A percentile compares a stretch with the other conserved stretches of the same genome.
These are phyloP conservation scores for Phocides pigmalion DNA, from an alignment of 1,140 invertebrate species.

Conservation along the genomic window DNA sequence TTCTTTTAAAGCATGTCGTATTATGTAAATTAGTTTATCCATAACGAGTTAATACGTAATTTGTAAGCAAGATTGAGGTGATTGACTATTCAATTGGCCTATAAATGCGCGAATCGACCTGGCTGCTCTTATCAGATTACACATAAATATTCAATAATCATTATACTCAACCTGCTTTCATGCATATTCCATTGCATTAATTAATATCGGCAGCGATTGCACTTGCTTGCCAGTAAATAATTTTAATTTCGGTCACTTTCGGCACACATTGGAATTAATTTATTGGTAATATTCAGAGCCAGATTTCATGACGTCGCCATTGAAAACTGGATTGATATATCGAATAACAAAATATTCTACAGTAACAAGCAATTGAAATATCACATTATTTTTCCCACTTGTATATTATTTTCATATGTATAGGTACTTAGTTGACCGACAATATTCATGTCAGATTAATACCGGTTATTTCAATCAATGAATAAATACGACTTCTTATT, in stretches of 20 bases:
- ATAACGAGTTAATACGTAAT: conserved; percentile 26
- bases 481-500: no score
- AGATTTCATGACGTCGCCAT: not conserved
- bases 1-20: conserved; percentile 15
- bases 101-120: conserved; percentile 30
- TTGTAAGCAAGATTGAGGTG: conserved; percentile 33
- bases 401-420: no score
- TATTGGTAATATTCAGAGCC: not conserved
- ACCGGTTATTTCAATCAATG: no score
- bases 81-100: conserved; percentile 36
- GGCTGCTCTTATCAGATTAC: conserved; percentile 36
- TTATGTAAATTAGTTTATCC: conserved; percentile 27
- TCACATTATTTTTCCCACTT: not conserved
- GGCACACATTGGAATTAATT: conserved; percentile 11
- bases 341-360: not conserved
- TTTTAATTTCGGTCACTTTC: conserved; percentile 27
- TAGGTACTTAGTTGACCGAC: no score
- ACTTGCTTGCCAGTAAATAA: conserved; percentile 11
- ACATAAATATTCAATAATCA: conserved; percentile 34
- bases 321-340: not conserved
- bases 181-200: conserved; percentile 23
- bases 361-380: not conserved
- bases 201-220: conserved; percentile 16
- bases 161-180: conserved; percentile 24
- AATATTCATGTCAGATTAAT: no score